Evolutionary conservation across 2,888 invertebrate genomes (phyloP).

Genomic region (Drymonia ruficornis): DNA sequence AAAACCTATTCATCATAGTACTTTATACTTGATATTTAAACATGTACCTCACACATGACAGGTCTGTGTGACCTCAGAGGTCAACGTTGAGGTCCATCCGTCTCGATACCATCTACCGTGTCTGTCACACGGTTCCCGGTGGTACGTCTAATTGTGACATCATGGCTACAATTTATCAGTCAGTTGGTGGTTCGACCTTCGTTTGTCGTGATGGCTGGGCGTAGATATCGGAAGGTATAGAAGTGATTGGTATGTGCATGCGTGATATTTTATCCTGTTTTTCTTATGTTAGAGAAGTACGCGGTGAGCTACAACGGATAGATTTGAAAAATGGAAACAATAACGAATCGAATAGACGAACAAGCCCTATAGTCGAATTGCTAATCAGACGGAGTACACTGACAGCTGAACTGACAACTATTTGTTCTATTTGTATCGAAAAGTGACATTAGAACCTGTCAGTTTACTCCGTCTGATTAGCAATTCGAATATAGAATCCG

Average conservation of each 20-base stretch:
- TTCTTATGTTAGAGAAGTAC: no score
- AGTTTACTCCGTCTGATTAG: no score
- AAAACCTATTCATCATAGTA: not conserved
- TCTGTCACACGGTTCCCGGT: constrained; percentile 50
- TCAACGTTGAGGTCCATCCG: constrained; percentile 39
- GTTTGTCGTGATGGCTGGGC: constrained; percentile 39
- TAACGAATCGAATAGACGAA: no score
- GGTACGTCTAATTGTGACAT: constrained; percentile 75
- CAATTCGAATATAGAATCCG: no score
- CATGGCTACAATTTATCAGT: constrained; percentile 76
- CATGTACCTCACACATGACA: constrained; percentile 32
- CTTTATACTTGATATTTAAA: constrained; percentile 15
- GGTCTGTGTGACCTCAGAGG: constrained; percentile 32
- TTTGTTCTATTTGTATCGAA: no score
- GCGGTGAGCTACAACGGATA: no score
- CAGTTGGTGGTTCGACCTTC: constrained; percentile 62
- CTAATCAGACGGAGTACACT: no score
- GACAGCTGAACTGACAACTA: no score
- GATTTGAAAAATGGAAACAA: no score
- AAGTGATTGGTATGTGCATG: not conserved
- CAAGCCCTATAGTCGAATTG: no score
- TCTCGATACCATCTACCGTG: constrained; percentile 61
- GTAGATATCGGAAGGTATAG: constrained; percentile 29
- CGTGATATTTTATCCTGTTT: not conserved
- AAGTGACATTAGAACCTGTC: no score